Percentiles rank a stretch among this genome's conserved stretches.
Evolutionary conservation across 2,797 vertebrate species (phyloP).

Genomic region (Clarias pachynema): DNA sequence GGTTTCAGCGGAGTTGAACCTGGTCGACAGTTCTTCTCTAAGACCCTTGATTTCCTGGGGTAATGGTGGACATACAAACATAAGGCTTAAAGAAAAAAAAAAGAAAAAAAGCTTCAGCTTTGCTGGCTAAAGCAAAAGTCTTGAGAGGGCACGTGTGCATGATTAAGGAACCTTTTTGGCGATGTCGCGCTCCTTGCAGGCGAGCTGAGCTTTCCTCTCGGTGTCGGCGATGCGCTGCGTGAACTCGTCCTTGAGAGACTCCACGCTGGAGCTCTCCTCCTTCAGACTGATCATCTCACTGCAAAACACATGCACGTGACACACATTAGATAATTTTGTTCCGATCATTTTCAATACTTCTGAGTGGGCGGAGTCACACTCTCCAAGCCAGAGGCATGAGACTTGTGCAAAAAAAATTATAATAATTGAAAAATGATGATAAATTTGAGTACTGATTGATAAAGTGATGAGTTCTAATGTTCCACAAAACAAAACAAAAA

Average conservation of each 20-base stretch:
- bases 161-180: conserved; percentile 87
- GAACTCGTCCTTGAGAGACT: conserved; percentile 94
- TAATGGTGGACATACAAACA: background rate
- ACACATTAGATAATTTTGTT: no score
- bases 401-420: no score
- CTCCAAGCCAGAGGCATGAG: no score
- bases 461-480: no score
- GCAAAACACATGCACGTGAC: conserved; percentile 48
- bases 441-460: no score
- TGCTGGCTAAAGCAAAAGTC: background rate
- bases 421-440: no score
- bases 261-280: conserved; percentile 90
- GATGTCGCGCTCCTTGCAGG: conserved; percentile 96
- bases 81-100: no score
- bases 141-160: background rate
- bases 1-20: conserved; percentile 90
- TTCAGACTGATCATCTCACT: conserved; percentile 92
- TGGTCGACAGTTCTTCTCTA: conserved; percentile 89
- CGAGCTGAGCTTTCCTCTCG: conserved; percentile 92
- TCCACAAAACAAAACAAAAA: no score
- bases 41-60: conserved; percentile 89
- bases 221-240: conserved; percentile 94
- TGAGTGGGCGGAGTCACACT: no score
- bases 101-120: no score
- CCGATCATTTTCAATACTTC: no score